Evolutionary conservation across 1,140 invertebrate species (phyloP), one percentile per base, ranked within the genome.

Genomic region (Pachypeltis micranthus): DNA sequence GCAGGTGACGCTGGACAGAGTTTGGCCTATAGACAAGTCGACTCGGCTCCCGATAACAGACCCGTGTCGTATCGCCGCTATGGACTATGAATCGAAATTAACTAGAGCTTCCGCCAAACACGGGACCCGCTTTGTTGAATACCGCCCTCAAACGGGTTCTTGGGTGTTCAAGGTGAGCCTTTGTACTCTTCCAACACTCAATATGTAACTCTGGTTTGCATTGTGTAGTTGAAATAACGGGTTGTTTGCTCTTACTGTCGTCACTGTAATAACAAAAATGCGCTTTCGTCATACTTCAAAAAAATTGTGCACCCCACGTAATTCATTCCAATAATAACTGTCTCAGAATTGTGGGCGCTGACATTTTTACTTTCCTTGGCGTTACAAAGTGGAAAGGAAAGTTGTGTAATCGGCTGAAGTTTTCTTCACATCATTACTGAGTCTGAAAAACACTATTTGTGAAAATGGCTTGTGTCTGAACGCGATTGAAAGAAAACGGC

Each of bases 11-110:
- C 74, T 99, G 31, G 92, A 98, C 73, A 80, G 89, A 68, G 91
- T 99, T 1, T 99, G 92, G 90, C 96, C 96, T 0, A 76, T 84
- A 19, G 91, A 96, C 73, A 96, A 95, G 76, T 84, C 84, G 1
- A 83, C 84, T 26, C 83, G 86, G 23, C 78, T 85, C 61, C 82
- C 86, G 1, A 90, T 98, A 25, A 93, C 85, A 57, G 88, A 91
- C 73, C 81, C 88, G 0, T 80, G 87, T 24, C 81, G 87, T 67
- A 73, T 98, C 0, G 72, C 80, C 3, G 79, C 82, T 39, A 88
- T 96, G 82, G 86, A 91, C 69, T 99, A 93, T 76, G 84, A 91
- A 70, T 86, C 84, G 14, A 93, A 91, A 71, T 73, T 99, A 44
- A 83, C 91, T 44, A 79, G 84, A 56, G 86, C 89, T 1, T 93